Evolutionary conservation across 2,113 vertebrate species (phyloP).

Genomic region (Gopherus flavomarginatus): DNA sequence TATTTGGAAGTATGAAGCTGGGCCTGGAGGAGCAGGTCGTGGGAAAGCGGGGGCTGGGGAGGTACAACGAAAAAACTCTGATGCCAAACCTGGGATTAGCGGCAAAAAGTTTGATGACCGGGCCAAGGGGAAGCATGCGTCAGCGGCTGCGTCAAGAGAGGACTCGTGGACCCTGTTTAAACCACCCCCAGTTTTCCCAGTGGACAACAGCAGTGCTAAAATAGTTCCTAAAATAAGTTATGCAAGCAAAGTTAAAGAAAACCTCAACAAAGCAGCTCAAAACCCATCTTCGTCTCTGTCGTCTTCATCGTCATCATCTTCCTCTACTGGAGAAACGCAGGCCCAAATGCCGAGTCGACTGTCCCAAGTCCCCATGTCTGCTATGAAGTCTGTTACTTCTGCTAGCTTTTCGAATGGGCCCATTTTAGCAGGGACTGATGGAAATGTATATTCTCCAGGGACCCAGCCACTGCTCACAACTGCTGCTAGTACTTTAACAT

Average conservation of each 20-base stretch:
- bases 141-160: constrained; percentile 88
- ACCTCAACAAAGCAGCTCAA: constrained; percentile 98
- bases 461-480: constrained; percentile 87
- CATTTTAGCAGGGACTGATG: constrained; percentile 88
- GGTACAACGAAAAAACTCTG: constrained; percentile 88
- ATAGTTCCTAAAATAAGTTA: constrained; percentile 99
- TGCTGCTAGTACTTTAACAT: constrained; percentile 89
- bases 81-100: constrained; percentile 87
- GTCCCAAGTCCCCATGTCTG: constrained; percentile 97
- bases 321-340: constrained; percentile 82
- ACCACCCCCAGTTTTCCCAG: constrained; percentile 97
- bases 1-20: constrained; percentile 85
- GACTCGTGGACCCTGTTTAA: constrained; percentile 99
- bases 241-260: constrained; percentile 99
- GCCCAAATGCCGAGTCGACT: constrained; percentile 87
- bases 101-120: constrained; percentile 94
- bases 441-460: constrained; percentile 81
- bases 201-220: constrained; percentile 99
- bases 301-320: constrained; percentile 73
- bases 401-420: constrained; percentile 96
- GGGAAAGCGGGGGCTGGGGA: constrained; percentile 82
- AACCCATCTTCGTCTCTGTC: constrained; percentile 71
- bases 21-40: constrained; percentile 76
- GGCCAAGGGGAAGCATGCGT: constrained; percentile 90
- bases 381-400: constrained; percentile 97